Percentiles rank a stretch among this genome's conserved stretches.
phyloP scores from a whole-genome alignment of 2,888 invertebrate genomes.

The Campopleginae sp. region DNA sequence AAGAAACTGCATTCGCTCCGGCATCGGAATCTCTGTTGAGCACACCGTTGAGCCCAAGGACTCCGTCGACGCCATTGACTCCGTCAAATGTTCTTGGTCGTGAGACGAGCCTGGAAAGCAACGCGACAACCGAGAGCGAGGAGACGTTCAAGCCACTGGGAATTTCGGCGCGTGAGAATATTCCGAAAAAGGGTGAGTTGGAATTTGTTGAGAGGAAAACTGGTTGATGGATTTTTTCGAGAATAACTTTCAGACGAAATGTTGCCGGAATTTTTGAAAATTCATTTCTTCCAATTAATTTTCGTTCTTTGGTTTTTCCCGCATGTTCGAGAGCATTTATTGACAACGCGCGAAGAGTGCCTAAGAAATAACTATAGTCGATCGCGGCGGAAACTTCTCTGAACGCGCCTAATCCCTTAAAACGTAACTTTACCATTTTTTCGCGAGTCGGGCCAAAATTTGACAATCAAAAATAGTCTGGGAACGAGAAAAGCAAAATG shows the following conservation, averaged over 20 bases:
- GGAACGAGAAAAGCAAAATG: slow-evolving; percentile 11
- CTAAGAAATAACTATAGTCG: neutral
- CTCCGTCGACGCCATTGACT: slow-evolving; percentile 58
- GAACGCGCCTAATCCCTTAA: neutral
- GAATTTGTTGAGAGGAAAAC: neutral
- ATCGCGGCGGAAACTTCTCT: neutral
- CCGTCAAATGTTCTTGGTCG: slow-evolving; percentile 71
- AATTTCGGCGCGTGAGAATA: slow-evolving; percentile 71
- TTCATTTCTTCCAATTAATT: neutral
- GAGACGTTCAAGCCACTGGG: slow-evolving; percentile 77
- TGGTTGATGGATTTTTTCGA: slow-evolving; percentile 4
- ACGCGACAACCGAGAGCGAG: slow-evolving; percentile 79
- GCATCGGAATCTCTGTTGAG: slow-evolving; percentile 59
- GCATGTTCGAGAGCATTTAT: neutral
- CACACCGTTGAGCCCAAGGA: slow-evolving; percentile 67
- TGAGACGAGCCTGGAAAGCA: slow-evolving; percentile 77
- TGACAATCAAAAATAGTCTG: neutral
- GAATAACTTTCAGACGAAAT: neutral
- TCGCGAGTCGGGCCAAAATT: neutral
- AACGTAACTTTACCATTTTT: neutral
- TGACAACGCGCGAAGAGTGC: neutral
- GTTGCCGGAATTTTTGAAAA: neutral
- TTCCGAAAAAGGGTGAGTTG: slow-evolving; percentile 75
- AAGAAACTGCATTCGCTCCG: slow-evolving; percentile 74
- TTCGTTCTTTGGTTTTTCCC: slow-evolving; percentile 11